Percentiles rank a stretch among this genome's conserved stretches.
Evolutionary conservation across 2,888 invertebrate genomes (phyloP).

Genomic region (Octonoba sinensis): DNA sequence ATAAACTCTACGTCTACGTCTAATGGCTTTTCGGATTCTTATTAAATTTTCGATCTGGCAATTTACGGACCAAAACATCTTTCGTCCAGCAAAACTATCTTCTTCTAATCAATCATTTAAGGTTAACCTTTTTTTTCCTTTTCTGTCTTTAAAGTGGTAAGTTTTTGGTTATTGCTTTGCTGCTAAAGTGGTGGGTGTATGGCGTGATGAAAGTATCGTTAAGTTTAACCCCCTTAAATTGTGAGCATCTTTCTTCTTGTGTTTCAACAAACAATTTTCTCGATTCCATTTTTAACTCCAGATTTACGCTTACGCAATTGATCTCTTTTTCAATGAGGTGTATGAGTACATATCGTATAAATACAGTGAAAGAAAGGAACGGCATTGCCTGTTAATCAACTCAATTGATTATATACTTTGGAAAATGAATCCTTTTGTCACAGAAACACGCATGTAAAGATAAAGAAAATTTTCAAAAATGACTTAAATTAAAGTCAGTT

Average conservation of each 20-base stretch:
- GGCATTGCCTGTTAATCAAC: too few relatives aligned
- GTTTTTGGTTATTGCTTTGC: slow-evolving; percentile 49
- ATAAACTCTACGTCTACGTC: slow-evolving; percentile 10
- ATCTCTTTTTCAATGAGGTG: too few relatives aligned
- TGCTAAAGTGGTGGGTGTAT: background rate
- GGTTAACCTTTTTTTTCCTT: slow-evolving; percentile 44
- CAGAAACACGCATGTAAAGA: too few relatives aligned
- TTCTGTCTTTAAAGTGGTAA: slow-evolving; percentile 28
- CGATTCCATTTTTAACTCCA: too few relatives aligned
- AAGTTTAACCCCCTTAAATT: slow-evolving; percentile 33
- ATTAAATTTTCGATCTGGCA: slow-evolving; percentile 61
- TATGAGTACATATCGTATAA: too few relatives aligned
- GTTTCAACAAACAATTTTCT: background rate
- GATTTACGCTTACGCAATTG: too few relatives aligned
- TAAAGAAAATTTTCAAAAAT: too few relatives aligned
- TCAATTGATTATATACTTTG: too few relatives aligned
- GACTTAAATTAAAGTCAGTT: too few relatives aligned
- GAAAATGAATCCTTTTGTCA: too few relatives aligned
- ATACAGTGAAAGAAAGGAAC: too few relatives aligned
- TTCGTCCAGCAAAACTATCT: slow-evolving; percentile 36
- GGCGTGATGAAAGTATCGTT: slow-evolving; percentile 55
- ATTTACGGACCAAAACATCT: slow-evolving; percentile 50
- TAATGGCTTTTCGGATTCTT: slow-evolving; percentile 57
- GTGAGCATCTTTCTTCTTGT: slow-evolving; percentile 21
- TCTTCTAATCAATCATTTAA: slow-evolving; percentile 63